A percentile compares a stretch with the other conserved stretches of the same genome.
Evolutionary conservation across 1,140 invertebrate species (phyloP).

Genomic region (Saccostrea cuccullata): DNA sequence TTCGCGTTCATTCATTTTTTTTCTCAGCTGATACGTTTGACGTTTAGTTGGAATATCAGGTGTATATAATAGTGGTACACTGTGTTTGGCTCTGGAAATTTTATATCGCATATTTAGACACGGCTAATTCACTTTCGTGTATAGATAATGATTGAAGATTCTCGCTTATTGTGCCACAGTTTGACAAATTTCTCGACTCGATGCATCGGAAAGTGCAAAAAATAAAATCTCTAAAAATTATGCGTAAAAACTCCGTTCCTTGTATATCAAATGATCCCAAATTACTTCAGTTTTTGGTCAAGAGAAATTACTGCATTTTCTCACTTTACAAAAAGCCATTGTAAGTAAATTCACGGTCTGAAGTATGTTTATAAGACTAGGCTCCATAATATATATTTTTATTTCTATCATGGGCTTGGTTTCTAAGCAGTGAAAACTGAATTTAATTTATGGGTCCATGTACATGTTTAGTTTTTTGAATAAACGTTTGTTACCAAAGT

Average conservation of each 20-base stretch:
- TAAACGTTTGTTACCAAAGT: not conserved
- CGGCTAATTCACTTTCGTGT: slow-evolving; percentile 25
- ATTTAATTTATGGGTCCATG: not conserved
- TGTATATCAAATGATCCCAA: not conserved
- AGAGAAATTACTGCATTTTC: slow-evolving; percentile 1
- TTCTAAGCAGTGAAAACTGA: slow-evolving; percentile 3
- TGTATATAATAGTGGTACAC: not conserved
- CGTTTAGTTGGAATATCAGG: not conserved
- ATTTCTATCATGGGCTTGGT: not conserved
- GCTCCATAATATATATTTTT: not conserved
- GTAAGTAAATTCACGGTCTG: not conserved
- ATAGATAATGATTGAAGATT: slow-evolving; percentile 12
- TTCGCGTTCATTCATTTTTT: not conserved
- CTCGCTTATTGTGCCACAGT: not conserved
- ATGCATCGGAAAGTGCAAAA: slow-evolving; percentile 4
- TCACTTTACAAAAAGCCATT: not conserved
- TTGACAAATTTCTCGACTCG: slow-evolving; percentile 19
- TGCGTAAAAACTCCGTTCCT: not conserved
- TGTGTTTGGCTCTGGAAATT: not conserved
- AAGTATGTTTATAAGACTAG: not conserved
- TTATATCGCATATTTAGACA: slow-evolving; percentile 31
- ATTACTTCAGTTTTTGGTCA: not conserved
- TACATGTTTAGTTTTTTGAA: not conserved
- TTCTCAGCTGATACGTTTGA: not conserved
- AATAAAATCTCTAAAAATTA: not conserved